These are phyloP conservation scores for Nanorana parkeri DNA, from an alignment of 2,113 vertebrate species.

Conservation along the genomic window DNA sequence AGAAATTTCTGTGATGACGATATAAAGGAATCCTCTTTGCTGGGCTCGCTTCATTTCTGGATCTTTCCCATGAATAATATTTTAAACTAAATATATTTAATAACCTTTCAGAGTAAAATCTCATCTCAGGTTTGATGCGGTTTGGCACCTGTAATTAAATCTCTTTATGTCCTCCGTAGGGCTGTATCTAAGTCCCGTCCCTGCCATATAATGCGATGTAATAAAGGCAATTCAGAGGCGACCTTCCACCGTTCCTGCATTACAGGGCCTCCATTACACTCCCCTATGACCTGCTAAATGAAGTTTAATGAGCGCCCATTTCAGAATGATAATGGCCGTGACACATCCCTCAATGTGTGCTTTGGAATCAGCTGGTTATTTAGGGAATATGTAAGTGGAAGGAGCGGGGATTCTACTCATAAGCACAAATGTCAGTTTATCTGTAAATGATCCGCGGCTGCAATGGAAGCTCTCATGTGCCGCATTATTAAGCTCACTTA, in stretches of 20 bases:
- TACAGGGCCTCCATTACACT: not conserved
- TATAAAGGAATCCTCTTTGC: too few relatives aligned
- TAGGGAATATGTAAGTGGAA: not conserved
- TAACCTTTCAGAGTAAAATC: slow-evolving; percentile 15
- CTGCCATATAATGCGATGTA: slow-evolving; percentile 11
- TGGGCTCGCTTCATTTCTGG: not conserved
- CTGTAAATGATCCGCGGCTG: too few relatives aligned
- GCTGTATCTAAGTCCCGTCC: slow-evolving; percentile 27
- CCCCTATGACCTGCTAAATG: slow-evolving; percentile 29
- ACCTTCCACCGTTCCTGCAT: slow-evolving; percentile 29
- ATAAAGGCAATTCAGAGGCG: slow-evolving; percentile 3
- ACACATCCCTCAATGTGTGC: slow-evolving; percentile 37
- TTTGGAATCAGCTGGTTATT: not conserved
- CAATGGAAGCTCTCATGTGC: too few relatives aligned
- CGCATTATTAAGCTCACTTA: too few relatives aligned
- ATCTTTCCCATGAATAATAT: not conserved
- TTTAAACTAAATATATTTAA: not conserved
- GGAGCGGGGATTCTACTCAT: not conserved
- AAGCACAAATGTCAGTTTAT: not conserved
- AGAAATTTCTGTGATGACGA: not conserved
- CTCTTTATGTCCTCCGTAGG: not conserved
- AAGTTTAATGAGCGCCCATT: slow-evolving; percentile 39
- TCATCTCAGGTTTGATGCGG: not conserved
- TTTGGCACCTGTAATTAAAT: slow-evolving; percentile 18
- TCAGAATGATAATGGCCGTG: slow-evolving; percentile 30